These are phyloP conservation scores for Taxidea taxus DNA, from an alignment of 2,113 vertebrate genomes.

Conservation along the genomic window DNA sequence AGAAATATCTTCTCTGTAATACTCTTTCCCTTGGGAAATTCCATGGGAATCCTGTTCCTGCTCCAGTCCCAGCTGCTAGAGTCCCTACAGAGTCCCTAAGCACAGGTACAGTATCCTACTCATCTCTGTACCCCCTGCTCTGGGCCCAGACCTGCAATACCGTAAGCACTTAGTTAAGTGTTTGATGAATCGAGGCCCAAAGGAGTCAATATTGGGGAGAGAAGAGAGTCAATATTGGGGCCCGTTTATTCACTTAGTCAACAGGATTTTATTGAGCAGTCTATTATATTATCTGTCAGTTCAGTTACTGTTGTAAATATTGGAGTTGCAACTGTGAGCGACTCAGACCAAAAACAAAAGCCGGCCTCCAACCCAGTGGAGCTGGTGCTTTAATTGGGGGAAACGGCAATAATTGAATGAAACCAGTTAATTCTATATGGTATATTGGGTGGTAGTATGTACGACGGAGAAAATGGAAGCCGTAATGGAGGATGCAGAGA, in stretches of 20 bases:
- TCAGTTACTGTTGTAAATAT: not conserved
- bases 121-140: not conserved
- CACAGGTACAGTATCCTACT: not conserved
- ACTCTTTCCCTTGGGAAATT: not conserved
- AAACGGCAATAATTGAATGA: not conserved
- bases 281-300: not conserved
- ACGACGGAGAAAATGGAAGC: not conserved
- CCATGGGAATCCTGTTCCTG: not conserved
- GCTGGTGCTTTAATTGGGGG: not conserved
- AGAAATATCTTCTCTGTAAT: not conserved
- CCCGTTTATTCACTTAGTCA: not conserved
- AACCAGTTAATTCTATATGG: not conserved
- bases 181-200: not conserved
- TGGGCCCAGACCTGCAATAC: not conserved
- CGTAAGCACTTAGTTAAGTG: not conserved
- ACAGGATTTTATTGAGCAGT: not conserved
- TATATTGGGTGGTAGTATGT: too few relatives aligned
- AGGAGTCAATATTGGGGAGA: not conserved
- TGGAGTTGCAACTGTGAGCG: not conserved
- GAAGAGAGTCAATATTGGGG: not conserved
- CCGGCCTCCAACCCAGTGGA: not conserved
- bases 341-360: not conserved
- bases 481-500: fast-evolving
- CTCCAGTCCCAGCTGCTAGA: not conserved
- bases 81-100: not conserved